Base-by-base conservation (phyloP, 2,888 invertebrate species). In the Dastarcus helophoroides region DNA sequence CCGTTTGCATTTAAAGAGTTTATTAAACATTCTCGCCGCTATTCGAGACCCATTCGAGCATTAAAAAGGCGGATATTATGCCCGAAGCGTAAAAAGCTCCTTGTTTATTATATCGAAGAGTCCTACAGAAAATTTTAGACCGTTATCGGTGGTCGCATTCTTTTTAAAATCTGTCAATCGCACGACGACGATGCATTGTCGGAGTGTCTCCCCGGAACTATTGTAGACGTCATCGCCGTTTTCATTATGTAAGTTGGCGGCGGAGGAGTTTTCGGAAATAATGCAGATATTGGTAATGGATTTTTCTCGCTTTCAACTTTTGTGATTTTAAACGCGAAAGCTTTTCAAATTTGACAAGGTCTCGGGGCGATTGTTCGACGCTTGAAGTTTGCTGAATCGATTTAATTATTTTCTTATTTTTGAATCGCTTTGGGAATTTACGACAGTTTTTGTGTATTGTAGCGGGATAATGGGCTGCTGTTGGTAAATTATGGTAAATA, bases 281-380 rank as follows among this genome's bases (percentile, higher is more conserved):
- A 59, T 58, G 57, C 58, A 58, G 57, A 58, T 56, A 58, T 56
- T 55, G 56, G 53, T 54, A 56, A 54, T 56, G 56, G 56, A 55
- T 56, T 58, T 56, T 53, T 49, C 48, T 40, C 43, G 51, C 51
- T 52, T 54, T 53, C 49, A 46, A 50, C 48, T 50, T 50, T 51
- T 48, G 48, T 46, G 46, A 47, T 48, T 52, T 48, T 48, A 47
- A 51, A 52, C 47, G 49, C 50, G 47, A 51, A 48, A 41, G 45
- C 47, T 47, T 47, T 44, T 49, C 43, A 46, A 41, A 41, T 40
- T 43, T 47, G 49, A 52, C 49, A 46, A 45, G 41, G 44, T 32
- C 39, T 17, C n/a, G n/a, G n/a, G n/a, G n/a, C n/a, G n/a, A n/a
- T n/a, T n/a, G n/a, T n/a, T n/a, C n/a, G n/a, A n/a, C 28, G 7